phyloP scores from a whole-genome alignment of 2,888 invertebrate genomes.

The Amphipoea oculea region DNA sequence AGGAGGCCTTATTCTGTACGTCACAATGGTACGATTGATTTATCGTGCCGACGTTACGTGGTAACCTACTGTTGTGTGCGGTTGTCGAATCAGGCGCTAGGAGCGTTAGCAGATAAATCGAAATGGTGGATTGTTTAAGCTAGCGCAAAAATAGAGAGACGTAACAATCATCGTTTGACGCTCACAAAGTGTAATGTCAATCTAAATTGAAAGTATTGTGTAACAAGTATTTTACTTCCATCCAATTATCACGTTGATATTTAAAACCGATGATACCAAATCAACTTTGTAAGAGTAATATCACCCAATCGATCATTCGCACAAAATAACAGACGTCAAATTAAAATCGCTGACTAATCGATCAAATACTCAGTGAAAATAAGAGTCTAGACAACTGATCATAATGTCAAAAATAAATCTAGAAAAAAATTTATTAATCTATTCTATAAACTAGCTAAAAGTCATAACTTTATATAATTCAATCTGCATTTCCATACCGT shows the following conservation, averaged over 20 bases:
- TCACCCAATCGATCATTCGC: neutral
- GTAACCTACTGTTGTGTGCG: constrained; percentile 74
- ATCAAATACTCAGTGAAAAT: neutral
- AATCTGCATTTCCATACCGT: constrained; percentile 35
- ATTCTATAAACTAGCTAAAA: constrained; percentile 6
- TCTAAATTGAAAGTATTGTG: neutral
- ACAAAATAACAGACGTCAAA: neutral
- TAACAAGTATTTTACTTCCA: neutral
- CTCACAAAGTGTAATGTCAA: neutral
- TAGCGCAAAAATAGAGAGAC: neutral
- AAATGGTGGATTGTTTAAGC: neutral
- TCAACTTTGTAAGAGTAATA: neutral
- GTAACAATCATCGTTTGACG: neutral
- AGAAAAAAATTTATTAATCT: too few species aligned
- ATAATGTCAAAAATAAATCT: neutral
- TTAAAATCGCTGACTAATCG: neutral
- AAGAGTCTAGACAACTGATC: neutral
- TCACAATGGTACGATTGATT: constrained; percentile 86
- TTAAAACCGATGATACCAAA: neutral
- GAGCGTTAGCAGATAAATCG: constrained; percentile 72
- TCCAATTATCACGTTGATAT: neutral
- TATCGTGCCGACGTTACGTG: constrained; percentile 82
- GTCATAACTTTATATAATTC: constrained; percentile 17
- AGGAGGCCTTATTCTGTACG: constrained; percentile 75
- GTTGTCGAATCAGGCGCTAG: constrained; percentile 70